These are phyloP conservation scores for Mythimna ferrago DNA, from an alignment of 2,888 invertebrate genomes.

Conservation along the genomic window DNA sequence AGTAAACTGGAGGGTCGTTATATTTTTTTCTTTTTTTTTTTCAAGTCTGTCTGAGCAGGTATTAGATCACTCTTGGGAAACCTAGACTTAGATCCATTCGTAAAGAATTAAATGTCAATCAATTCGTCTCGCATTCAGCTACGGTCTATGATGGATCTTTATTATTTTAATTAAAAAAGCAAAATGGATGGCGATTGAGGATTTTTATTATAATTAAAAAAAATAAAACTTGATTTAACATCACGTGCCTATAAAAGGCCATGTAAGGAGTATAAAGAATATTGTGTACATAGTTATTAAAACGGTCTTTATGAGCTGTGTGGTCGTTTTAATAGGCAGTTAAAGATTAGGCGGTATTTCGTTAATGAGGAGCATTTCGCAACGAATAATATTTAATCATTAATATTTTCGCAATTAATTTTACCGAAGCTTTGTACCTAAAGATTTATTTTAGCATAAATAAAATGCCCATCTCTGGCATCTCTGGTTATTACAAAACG, in stretches of 20 bases:
- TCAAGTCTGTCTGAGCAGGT: slow-evolving; percentile 35
- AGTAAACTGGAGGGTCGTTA: slow-evolving; percentile 27
- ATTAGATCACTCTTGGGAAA: slow-evolving; percentile 46
- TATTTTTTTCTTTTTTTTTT: slow-evolving; percentile 23
- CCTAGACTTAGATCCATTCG: slow-evolving; percentile 41
- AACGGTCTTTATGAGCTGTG: slow-evolving; percentile 17
- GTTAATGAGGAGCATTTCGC: slow-evolving; percentile 23
- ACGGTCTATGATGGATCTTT: slow-evolving; percentile 50
- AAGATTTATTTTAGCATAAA: slow-evolving; percentile 6
- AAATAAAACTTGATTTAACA: slow-evolving; percentile 50
- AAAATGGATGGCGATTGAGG: slow-evolving; percentile 51
- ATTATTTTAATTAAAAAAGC: slow-evolving; percentile 61
- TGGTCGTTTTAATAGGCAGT: slow-evolving; percentile 17
- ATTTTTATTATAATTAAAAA: slow-evolving; percentile 53
- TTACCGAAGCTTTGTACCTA: background rate
- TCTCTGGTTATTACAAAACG: slow-evolving; percentile 17
- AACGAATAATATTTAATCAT: background rate
- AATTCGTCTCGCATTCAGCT: slow-evolving; percentile 59
- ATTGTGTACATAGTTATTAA: slow-evolving; percentile 22
- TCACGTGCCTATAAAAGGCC: slow-evolving; percentile 19
- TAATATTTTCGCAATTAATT: slow-evolving; percentile 20
- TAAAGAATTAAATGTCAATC: slow-evolving; percentile 59
- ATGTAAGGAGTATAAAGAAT: slow-evolving; percentile 10
- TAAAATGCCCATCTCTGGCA: too few relatives aligned
- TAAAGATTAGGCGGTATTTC: slow-evolving; percentile 7